Base-by-base conservation (phyloP, 2,797 vertebrate genomes). In the Pagetopsis macropterus region DNA sequence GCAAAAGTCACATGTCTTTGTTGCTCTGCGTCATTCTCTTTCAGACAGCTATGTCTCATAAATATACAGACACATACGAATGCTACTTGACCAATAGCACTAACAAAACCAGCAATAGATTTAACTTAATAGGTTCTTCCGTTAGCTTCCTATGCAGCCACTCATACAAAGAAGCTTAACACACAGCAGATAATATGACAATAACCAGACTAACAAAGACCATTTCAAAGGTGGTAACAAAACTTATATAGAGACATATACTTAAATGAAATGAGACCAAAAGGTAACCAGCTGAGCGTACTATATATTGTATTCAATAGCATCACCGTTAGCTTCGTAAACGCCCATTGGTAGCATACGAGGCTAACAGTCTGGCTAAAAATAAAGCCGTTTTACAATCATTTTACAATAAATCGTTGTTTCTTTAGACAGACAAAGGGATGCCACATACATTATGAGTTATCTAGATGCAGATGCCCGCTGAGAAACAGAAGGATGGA, bases 331-430 rank as follows among this genome's bases (percentile, higher is more conserved):
- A 78, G 75, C 84, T 52, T 72, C 55, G 78, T 73, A 63, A 69
- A 73, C 91, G 89, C 91, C 91, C 91, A 91, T 88, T 82, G 81
- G 70, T 19, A 37, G 17, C 37, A 56, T 65, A 1, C 49, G 7
- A 79, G 62, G 92, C 90, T 92, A 92, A 65, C 87, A 40, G 57
- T 72, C 64, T 16, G 1, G 17, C 63, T 62, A 40, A 58, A 31
- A 75, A 81, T 74, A 56, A 57, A 70, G 41, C 0, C 0, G 0
- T 60, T 72, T 45, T 65, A 19, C 19, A 3, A 3, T 0, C 0
- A 15, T 63, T 17, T 51, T 1, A 3, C 10, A 57, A 0, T 17
- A 84, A 88, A 91, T 92, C 83, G 49, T 2, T 0, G 1, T 6
- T n/a, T 61, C 31, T 3, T 1, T 0, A 1, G 1, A 9, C 7